Base-by-base conservation (phyloP, 2,888 invertebrate genomes). In the Caenorhabditis sp. region DNA sequence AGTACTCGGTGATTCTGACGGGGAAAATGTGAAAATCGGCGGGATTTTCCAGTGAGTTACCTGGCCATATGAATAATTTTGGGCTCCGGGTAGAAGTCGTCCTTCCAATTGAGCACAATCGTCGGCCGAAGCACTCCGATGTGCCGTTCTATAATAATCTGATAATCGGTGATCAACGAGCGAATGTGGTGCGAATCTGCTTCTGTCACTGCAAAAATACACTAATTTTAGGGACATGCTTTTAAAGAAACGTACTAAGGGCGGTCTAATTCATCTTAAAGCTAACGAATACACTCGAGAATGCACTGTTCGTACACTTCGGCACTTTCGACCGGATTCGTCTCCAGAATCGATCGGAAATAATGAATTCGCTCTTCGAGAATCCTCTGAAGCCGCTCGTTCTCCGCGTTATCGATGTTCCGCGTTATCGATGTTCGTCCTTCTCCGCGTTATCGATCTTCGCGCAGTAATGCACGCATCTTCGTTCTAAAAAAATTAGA, bases 291-390 rank as follows among this genome's bases (percentile, higher is more conserved):
- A 39, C 37, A 53, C 8, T 39, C 53, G 24, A 39, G 6, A 53
- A 53, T 53, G 15, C 53, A 53, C n/a, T 39, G n/a, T 9, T 53
- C 53, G 26, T 53, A 53, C 4, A 53, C n/a, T 22, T 53, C 39
- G 15, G 39, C 39, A 26, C 53, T 53, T 13, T 53, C 37, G 2
- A 53, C 7, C n/a, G 53, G 53, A 8, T n/a, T 11, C 0, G 24
- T 3, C 26, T 37, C 37, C 8, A 53, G 20, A 2, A 17, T 15
- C 8, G 37, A 24, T n/a, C 39, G 30, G 17, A 50, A 48, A 20
- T 66, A 39, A 26, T 66, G 48, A 15, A 66, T 11, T 20, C 15
- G n/a, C n/a, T n/a, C n/a, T n/a, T n/a, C n/a, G n/a, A n/a, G n/a
- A n/a, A n/a, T n/a, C n/a, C n/a, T n/a, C n/a, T n/a, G n/a, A n/a